Percentiles rank a stretch among this genome's conserved stretches.
Evolutionary conservation across 2,113 vertebrate species (phyloP).

Genomic region (Edolisoma coerulescens): DNA sequence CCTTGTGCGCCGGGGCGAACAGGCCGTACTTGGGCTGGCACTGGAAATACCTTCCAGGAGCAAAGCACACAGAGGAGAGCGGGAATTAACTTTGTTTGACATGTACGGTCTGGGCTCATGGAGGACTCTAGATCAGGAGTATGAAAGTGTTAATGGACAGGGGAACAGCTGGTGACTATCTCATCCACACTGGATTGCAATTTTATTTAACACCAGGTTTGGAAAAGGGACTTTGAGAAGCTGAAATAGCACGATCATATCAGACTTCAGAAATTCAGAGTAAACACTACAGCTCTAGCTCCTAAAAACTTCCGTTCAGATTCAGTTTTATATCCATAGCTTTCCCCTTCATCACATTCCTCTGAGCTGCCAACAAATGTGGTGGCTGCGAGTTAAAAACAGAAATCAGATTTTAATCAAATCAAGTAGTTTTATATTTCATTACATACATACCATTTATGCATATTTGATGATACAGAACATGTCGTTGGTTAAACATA

Average conservation of each 20-base stretch:
- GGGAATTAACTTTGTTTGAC: background rate
- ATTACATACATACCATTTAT: background rate
- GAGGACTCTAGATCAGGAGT: too few relatives aligned
- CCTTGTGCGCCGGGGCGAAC: constrained; percentile 98
- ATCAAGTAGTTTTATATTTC: background rate
- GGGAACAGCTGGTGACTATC: background rate
- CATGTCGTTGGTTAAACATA: background rate
- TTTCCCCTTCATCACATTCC: background rate
- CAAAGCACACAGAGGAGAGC: background rate
- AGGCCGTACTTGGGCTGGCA: constrained; percentile 96
- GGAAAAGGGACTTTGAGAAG: background rate
- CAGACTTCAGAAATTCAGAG: background rate
- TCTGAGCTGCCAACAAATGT: background rate
- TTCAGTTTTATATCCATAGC: background rate
- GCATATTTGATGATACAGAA: background rate
- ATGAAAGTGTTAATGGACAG: background rate
- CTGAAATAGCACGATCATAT: background rate
- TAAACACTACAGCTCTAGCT: background rate
- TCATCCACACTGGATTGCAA: background rate
- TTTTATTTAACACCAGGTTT: background rate
- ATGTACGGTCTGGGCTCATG: rapidly evolving
- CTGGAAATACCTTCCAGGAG: constrained; percentile 88
- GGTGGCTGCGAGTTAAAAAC: background rate
- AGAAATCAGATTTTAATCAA: background rate
- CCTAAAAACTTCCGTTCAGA: background rate